Percentiles rank a stretch among this genome's conserved stretches.
Conservation (phyloP, 2,888 invertebrate species). For the Polymixis flavicincta region DNA sequence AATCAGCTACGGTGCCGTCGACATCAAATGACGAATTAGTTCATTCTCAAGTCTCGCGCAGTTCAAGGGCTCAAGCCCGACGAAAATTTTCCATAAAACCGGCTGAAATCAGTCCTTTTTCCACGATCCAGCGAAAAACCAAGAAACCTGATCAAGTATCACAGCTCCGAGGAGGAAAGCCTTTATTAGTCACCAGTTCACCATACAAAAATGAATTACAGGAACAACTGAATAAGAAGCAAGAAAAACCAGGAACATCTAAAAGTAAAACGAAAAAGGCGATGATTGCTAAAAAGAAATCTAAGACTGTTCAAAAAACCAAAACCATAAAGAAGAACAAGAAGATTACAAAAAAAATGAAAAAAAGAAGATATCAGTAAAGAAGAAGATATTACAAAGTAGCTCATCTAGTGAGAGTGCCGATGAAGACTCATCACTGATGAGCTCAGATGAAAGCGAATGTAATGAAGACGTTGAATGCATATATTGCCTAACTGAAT, state of each 20-base stretch:
- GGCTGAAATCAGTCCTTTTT: conserved; percentile 8
- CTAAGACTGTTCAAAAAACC: conserved; percentile 9
- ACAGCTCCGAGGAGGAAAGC: conserved; percentile 25
- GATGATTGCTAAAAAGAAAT: conserved; percentile 7
- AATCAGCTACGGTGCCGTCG: not conserved
- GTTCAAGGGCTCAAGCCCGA: no score
- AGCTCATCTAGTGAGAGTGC: not conserved
- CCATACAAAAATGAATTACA: conserved; percentile 27
- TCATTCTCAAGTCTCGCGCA: not conserved
- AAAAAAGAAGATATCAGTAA: not conserved
- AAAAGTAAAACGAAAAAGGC: conserved; percentile 5
- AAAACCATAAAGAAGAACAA: conserved; percentile 9
- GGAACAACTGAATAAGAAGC: conserved; percentile 16
- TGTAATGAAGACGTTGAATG: conserved; percentile 22
- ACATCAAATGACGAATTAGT: conserved; percentile 9
- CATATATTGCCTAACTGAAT: conserved; percentile 24
- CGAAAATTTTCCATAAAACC: conserved; percentile 9
- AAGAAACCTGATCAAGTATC: conserved; percentile 17
- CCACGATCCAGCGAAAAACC: conserved; percentile 12
- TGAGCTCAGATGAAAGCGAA: conserved; percentile 14
- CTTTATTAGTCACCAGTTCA: conserved; percentile 22
- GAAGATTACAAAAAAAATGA: not conserved
- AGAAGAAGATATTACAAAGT: not conserved
- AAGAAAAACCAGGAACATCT: conserved; percentile 9
- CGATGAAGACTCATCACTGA: no score